Conservation (phyloP, 2,888 invertebrate species). For the Arge pagana region DNA sequence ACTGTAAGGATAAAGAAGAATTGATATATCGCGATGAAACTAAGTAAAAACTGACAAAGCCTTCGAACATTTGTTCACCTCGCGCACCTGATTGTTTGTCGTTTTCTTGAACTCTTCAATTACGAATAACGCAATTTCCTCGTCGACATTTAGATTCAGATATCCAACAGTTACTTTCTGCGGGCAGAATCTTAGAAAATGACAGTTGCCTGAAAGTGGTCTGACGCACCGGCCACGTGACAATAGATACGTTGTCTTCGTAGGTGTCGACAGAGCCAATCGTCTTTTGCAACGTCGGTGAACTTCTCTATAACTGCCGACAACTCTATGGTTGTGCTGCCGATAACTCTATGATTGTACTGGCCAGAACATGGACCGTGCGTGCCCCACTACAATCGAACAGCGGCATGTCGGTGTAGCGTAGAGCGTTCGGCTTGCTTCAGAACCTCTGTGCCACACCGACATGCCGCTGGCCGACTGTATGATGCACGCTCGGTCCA, state of each 20-base stretch:
- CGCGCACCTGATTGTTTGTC: conserved; percentile 29
- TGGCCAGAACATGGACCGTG: not conserved
- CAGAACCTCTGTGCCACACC: not conserved
- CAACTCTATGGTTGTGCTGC: too few species aligned
- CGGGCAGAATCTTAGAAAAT: conserved; percentile 38
- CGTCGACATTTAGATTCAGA: conserved; percentile 13
- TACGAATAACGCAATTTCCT: not conserved
- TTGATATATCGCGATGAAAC: conserved; percentile 13
- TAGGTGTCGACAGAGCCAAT: conserved; percentile 11
- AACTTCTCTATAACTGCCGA: too few species aligned
- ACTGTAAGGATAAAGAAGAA: not conserved
- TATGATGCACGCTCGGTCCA: too few species aligned
- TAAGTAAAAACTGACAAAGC: not conserved
- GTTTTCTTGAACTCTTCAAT: not conserved
- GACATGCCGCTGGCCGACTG: too few species aligned
- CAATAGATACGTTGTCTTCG: conserved; percentile 32
- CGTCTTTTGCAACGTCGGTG: not conserved
- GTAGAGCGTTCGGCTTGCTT: too few species aligned
- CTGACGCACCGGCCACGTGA: conserved; percentile 41
- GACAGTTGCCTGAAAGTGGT: conserved; percentile 48
- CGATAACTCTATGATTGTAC: not conserved
- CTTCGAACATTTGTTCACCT: not conserved
- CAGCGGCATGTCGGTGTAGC: too few species aligned
- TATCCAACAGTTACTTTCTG: not conserved
- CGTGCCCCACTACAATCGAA: too few species aligned